These are phyloP conservation scores for Stenotaenia linearis DNA, from an alignment of 2,888 invertebrate species.

Conservation along the genomic window DNA sequence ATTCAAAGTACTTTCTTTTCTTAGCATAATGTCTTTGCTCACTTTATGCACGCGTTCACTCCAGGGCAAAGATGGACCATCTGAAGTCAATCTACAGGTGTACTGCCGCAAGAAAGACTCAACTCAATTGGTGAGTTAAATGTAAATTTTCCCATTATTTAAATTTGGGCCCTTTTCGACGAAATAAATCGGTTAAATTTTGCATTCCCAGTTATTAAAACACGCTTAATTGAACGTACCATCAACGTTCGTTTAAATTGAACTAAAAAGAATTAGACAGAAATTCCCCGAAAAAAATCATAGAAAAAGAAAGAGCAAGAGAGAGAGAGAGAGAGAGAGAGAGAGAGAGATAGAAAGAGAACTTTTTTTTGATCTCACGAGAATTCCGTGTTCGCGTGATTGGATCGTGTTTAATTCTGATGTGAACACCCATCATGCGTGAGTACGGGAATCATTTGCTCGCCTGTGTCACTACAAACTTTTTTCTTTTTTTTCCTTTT, in stretches of 20 bases:
- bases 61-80: slow-evolving; percentile 67
- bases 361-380: slow-evolving; percentile 1
- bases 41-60: slow-evolving; percentile 31
- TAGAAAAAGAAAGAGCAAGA: not conserved
- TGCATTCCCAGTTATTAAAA: too few relatives aligned
- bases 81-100: slow-evolving; percentile 77
- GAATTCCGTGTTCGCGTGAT: not conserved
- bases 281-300: too few relatives aligned
- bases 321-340: not conserved
- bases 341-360: not conserved
- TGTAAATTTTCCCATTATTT: not conserved
- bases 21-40: not conserved
- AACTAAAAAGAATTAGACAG: too few relatives aligned
- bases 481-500: too few relatives aligned
- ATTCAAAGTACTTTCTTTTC: too few relatives aligned
- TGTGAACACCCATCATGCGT: not conserved
- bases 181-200: not conserved
- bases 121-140: slow-evolving; percentile 62
- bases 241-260: too few relatives aligned
- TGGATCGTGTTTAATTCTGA: not conserved
- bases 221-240: too few relatives aligned
- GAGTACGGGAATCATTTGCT: not conserved
- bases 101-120: slow-evolving; percentile 75
- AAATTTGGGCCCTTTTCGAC: not conserved
- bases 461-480: not conserved